Evolutionary conservation across 2,797 vertebrate genomes (phyloP), one percentile per base, ranked within the genome.

Genomic region (Protosalanx chinensis): DNA sequence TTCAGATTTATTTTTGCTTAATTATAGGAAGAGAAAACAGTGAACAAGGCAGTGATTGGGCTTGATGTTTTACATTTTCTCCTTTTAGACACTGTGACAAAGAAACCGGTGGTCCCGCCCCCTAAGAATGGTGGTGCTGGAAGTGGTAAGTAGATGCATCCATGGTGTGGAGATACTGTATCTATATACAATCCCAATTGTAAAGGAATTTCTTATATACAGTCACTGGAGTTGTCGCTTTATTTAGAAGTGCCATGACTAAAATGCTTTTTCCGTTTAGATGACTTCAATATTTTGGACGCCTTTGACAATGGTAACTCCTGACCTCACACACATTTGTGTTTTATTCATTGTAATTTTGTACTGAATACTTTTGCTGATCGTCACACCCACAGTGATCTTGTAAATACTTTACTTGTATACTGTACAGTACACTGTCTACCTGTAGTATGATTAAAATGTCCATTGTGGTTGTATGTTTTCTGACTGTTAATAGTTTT

Each of bases 61-160:
- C 41, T 13, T 46, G 10, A 46, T 8, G 3, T 13, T 12, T 46
- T 2, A 30, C 3, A 2, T 62, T 15, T 63, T 33, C 66, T 61
- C 41, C 51, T 5, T 35, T 49, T 23, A 58, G 72, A 74, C 13
- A 27, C 57, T 13, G 53, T 51, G 29, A 37, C 73, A 1, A 56
- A 57, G 12, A 72, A 76, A 58, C 64, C 74, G 15, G 59, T 64
- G 18, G 62, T 41, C 20, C 27, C 57, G 12, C 71, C 71, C 27
- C 70, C 70, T 16, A 65, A 72, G 58, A 32, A 12, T 12, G 70
- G 57, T 7, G 74, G 59, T 53, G 20, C 58, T 12, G 69, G 41
- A 46, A 8, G 41, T 46, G 41, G 69, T 64, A 71, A 76, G 69
- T 33, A 2, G 7, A 29, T 71, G 46, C 6, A 16, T 41, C 23